Conservation (phyloP, 2,888 invertebrate species). For the Anthrax anthrax region DNA sequence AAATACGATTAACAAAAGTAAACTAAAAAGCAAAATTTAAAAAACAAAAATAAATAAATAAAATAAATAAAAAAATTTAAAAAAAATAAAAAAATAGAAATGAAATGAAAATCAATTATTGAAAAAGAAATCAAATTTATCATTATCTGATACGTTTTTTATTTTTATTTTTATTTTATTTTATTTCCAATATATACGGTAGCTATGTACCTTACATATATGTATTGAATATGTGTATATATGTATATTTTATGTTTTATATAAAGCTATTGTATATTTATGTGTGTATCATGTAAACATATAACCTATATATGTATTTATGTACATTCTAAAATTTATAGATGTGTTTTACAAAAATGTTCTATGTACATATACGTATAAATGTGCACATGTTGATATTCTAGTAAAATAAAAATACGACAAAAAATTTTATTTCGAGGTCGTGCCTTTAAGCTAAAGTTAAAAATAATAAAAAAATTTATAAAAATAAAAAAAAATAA, state of each 20-base stretch:
- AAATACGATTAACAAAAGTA: too few relatives aligned
- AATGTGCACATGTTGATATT: neutral
- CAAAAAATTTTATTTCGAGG: constrained; percentile 5
- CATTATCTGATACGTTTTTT: constrained; percentile 6
- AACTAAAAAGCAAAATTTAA: too few relatives aligned
- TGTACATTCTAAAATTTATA: too few relatives aligned
- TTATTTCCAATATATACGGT: too few relatives aligned
- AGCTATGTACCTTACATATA: neutral
- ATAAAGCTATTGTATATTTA: too few relatives aligned
- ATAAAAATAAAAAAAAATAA: neutral
- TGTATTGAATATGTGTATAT: neutral
- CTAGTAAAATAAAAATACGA: neutral
- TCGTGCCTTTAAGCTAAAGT: constrained; percentile 6
- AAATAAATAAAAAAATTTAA: neutral
- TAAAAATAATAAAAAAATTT: neutral
- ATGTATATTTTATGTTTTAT: too few relatives aligned
- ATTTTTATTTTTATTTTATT: too few relatives aligned
- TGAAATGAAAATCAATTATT: constrained; percentile 3
- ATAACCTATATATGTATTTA: too few relatives aligned
- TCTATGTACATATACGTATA: neutral
- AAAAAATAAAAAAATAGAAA: constrained; percentile 1
- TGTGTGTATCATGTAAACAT: too few relatives aligned
- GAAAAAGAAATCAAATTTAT: constrained; percentile 7
- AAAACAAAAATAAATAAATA: too few relatives aligned
- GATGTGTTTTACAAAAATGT: too few relatives aligned